These are phyloP conservation scores for Biston betularia DNA, from an alignment of 2,888 invertebrate genomes.

Conservation along the genomic window DNA sequence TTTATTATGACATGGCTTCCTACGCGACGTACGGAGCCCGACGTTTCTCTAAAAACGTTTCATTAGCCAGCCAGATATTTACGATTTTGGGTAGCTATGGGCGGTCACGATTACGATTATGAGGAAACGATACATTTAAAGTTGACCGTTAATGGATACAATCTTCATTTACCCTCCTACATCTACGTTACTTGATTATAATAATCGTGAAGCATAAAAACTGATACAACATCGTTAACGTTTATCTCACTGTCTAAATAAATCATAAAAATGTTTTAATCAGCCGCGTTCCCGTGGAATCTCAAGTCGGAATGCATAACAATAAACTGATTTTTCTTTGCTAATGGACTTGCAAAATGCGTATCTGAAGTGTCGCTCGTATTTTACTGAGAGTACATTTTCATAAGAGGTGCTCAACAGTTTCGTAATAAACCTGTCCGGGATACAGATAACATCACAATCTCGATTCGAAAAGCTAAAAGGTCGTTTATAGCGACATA, in stretches of 20 bases:
- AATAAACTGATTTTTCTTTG: constrained; percentile 43
- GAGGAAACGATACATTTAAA: constrained; percentile 59
- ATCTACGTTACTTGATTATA: constrained; percentile 49
- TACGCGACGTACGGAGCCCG: constrained; percentile 58
- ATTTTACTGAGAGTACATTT: constrained; percentile 56
- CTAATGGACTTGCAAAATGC: constrained; percentile 52
- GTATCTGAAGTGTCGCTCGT: constrained; percentile 50
- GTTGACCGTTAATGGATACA: constrained; percentile 51
- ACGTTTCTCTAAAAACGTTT: constrained; percentile 61
- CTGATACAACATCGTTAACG: constrained; percentile 47
- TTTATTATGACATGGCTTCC: constrained; percentile 69
- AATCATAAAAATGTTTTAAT: constrained; percentile 47
- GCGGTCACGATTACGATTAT: constrained; percentile 68
- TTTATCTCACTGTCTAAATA: constrained; percentile 46
- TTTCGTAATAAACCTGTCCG: constrained; percentile 78
- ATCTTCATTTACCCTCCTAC: constrained; percentile 56
- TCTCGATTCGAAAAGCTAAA: constrained; percentile 79
- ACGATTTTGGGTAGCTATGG: constrained; percentile 68
- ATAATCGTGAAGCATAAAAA: constrained; percentile 47
- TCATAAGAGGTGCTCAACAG: constrained; percentile 67
- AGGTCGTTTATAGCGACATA: constrained; percentile 82
- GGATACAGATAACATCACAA: constrained; percentile 76
- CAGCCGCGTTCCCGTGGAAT: constrained; percentile 41
- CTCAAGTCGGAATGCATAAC: constrained; percentile 36
- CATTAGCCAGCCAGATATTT: constrained; percentile 63